Conservation (phyloP, 1,140 invertebrate species). For the Himalopsyche phryganea region DNA sequence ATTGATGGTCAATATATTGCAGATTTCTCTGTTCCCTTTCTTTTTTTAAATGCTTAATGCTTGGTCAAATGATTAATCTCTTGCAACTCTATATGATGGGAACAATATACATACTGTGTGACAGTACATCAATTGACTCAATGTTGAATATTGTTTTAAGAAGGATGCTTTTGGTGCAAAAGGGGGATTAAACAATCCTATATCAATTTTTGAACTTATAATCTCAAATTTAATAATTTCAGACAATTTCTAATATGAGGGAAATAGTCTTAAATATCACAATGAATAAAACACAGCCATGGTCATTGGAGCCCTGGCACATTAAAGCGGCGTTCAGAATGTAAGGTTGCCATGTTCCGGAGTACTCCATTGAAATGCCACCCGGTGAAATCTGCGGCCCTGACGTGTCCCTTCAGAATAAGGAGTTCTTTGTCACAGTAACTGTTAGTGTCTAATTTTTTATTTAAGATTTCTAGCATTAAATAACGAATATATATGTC, state of each 20-base stretch:
- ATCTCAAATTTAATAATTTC: constrained; percentile 3
- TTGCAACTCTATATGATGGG: too few species aligned
- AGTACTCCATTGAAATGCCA: constrained; percentile 73
- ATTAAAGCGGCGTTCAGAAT: constrained; percentile 67
- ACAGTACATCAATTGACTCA: too few species aligned
- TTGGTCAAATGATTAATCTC: too few species aligned
- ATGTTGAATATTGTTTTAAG: too few species aligned
- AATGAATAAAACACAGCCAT: constrained; percentile 75
- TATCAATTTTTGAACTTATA: too few species aligned
- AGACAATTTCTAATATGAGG: background rate
- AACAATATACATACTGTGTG: too few species aligned
- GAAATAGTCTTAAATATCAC: constrained; percentile 45
- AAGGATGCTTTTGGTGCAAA: too few species aligned
- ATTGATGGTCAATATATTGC: too few species aligned
- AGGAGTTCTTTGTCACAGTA: constrained; percentile 76
- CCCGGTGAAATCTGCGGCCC: constrained; percentile 71
- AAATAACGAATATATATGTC: too few species aligned
- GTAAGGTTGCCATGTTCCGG: constrained; percentile 61
- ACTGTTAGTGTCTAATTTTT: constrained; percentile 74
- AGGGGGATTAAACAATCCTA: too few species aligned
- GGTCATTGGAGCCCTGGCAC: constrained; percentile 81
- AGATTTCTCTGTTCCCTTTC: too few species aligned
- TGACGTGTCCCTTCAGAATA: constrained; percentile 69
- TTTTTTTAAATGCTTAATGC: too few species aligned
- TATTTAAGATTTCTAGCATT: background rate